These are phyloP conservation scores for Melanargia galathea DNA, from an alignment of 2,888 invertebrate genomes.

Conservation along the genomic window DNA sequence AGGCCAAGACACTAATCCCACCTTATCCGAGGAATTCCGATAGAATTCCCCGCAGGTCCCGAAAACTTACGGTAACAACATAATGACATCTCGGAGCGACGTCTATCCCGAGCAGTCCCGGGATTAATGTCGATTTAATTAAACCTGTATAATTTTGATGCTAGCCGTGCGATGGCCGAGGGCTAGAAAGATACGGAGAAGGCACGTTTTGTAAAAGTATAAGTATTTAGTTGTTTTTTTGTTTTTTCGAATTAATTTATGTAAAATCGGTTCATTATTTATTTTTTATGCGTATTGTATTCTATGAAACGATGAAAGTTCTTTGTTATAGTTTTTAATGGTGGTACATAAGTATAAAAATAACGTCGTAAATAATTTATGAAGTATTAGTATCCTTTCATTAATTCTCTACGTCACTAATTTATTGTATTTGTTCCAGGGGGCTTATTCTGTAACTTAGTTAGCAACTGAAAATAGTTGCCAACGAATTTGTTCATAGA, in stretches of 20 bases:
- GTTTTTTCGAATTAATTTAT: neutral
- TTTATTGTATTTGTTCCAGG: no score
- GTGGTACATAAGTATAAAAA: no score
- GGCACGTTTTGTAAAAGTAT: neutral
- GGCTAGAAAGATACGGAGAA: slow-evolving; percentile 23
- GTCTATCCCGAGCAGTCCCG: slow-evolving; percentile 66
- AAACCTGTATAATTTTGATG: slow-evolving; percentile 78
- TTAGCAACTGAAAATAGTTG: no score
- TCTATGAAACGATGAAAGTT: no score
- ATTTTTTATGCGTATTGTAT: no score
- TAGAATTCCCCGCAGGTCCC: slow-evolving; percentile 59
- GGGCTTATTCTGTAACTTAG: no score
- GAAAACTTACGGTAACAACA: slow-evolving; percentile 71
- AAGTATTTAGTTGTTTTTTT: no score
- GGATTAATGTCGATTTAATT: slow-evolving; percentile 81
- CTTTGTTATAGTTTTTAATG: no score
- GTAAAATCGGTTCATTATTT: neutral
- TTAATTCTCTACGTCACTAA: no score
- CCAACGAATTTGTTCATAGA: no score
- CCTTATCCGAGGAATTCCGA: slow-evolving; percentile 57
- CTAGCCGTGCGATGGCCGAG: slow-evolving; percentile 39
- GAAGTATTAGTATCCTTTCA: no score
- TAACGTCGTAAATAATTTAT: no score
- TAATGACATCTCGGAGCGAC: slow-evolving; percentile 70
- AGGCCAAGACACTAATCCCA: slow-evolving; percentile 52